Percentiles rank a stretch among this genome's conserved stretches.
Conservation (phyloP, 2,888 invertebrate genomes). For the Tenthredo mesomela region DNA sequence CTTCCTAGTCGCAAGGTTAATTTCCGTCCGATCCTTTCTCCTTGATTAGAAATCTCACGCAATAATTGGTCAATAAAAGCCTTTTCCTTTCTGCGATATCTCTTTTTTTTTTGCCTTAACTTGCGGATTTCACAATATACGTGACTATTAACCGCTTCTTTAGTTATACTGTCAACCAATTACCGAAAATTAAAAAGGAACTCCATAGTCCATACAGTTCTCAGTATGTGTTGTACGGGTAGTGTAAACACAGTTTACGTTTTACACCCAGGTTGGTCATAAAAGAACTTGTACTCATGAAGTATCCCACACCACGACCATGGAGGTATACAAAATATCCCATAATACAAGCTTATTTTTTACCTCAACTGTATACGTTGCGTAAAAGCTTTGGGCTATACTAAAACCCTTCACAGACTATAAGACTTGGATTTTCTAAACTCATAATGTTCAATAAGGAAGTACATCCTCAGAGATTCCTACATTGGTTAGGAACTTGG, state of each 20-base stretch:
- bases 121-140: not conserved
- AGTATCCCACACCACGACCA: not conserved
- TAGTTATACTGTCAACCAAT: not conserved
- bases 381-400: not conserved
- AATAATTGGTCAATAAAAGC: conserved; percentile 17
- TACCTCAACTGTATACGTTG: not conserved
- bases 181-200: not conserved
- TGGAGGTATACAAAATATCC: not conserved
- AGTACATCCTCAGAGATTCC: not conserved
- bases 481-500: not conserved
- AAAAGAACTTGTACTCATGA: not conserved
- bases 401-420: not conserved
- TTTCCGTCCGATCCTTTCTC: not conserved
- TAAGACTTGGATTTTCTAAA: not conserved
- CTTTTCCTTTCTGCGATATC: not conserved
- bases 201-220: not conserved
- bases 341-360: not conserved
- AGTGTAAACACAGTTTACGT: not conserved
- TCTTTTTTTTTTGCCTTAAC: not conserved
- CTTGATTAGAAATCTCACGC: conserved; percentile 30
- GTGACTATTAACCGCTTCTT: not conserved
- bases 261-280: not conserved
- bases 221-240: not conserved
- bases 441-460: not conserved
- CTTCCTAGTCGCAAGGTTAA: conserved; percentile 1